Evolutionary conservation across 2,888 invertebrate genomes (phyloP), one percentile per base, ranked within the genome.

Genomic region (Molanna angustata): DNA sequence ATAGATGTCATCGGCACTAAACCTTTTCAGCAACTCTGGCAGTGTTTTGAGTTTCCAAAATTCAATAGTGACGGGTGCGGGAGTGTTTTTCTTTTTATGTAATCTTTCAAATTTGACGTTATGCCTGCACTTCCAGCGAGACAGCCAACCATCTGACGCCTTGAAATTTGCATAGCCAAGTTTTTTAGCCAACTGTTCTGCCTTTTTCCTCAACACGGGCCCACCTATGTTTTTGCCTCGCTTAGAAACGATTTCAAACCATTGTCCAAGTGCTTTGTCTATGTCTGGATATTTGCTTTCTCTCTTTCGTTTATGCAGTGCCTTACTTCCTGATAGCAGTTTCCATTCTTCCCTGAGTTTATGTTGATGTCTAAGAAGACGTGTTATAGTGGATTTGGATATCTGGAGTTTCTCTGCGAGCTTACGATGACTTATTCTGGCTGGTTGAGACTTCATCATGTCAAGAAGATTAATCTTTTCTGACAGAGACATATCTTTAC

Each of bases 141-240:
- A 54, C 40, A 64, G 56, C 62, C 64, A 65, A 52, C 64, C 62
- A 54, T 62, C 54, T 14, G n/a, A n/a, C n/a, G n/a, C n/a, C n/a
- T n/a, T n/a, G n/a, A n/a, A n/a, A n/a, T n/a, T n/a, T n/a, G n/a
- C n/a, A n/a, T n/a, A n/a, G n/a, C n/a, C n/a, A n/a, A 63, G 41
- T 42, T 51, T 52, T 48, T 56, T 49, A 49, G 62, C 62, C 17
- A 64, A 57, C 46, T 63, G 60, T 51, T 63, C 59, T 48, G 60
- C 57, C 46, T 64, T 64, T 31, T 50, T 22, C 35, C 61, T 57
- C 52, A 64, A 51, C 21, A 62, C 53, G 50, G 47, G 18, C 7
- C 35, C 47, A 13, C 20, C 37, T n/a, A 35, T 18, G 39, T 33
- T 49, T 40, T 56, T 52, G 47, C 60, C 55, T 47, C 52, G 52